A percentile compares a stretch with the other conserved stretches of the same genome.
Evolutionary conservation across 2,113 vertebrate species (phyloP).

Genomic region (Lasiurus borealis): DNA sequence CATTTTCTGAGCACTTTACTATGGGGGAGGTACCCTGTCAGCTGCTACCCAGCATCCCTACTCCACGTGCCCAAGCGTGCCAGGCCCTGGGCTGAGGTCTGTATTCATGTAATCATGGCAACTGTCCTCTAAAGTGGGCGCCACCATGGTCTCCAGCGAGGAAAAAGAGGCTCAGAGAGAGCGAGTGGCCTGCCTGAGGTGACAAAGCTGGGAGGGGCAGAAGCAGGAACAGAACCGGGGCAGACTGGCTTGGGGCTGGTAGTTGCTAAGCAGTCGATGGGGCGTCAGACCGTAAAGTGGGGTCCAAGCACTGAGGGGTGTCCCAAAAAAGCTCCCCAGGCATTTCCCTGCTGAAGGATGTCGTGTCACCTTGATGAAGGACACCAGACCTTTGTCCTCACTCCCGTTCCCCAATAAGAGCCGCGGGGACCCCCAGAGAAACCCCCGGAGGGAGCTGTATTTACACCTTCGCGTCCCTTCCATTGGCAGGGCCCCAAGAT

Average conservation of each 20-base stretch:
- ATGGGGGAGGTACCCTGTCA: background rate
- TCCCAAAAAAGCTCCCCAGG: background rate
- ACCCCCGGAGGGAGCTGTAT: background rate
- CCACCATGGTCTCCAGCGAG: background rate
- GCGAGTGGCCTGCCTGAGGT: rapidly evolving
- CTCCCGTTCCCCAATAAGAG: background rate
- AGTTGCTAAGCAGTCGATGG: background rate
- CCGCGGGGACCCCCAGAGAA: background rate
- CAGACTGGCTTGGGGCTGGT: background rate
- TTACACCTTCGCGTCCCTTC: background rate
- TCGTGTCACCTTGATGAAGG: background rate
- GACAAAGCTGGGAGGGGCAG: background rate
- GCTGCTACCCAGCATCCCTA: background rate
- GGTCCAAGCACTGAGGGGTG: background rate
- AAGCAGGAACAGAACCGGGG: background rate
- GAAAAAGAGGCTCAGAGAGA: background rate
- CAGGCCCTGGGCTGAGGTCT: background rate
- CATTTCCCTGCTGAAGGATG: background rate
- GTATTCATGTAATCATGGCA: background rate
- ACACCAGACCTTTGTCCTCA: background rate
- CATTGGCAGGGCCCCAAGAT: background rate
- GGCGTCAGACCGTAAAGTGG: background rate
- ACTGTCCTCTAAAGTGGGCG: background rate
- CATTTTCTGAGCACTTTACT: background rate
- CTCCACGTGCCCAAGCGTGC: rapidly evolving